These are phyloP conservation scores for Lepidocyrtoides sp. DNA, from an alignment of 2,888 invertebrate species.

Conservation along the genomic window DNA sequence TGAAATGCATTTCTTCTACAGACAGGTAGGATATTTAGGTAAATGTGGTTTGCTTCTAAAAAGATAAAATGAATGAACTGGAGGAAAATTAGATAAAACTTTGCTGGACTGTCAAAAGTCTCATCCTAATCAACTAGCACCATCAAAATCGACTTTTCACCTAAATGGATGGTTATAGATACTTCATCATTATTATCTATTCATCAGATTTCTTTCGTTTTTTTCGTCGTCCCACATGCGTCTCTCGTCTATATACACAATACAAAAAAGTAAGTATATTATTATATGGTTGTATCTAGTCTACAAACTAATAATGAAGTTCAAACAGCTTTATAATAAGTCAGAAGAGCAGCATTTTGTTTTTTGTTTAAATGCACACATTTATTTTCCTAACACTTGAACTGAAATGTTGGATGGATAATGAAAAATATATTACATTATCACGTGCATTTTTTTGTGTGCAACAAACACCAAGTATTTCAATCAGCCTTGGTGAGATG, in stretches of 20 bases:
- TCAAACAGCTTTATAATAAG: background rate
- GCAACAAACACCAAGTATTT: background rate
- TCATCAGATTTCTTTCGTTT: slow-evolving; percentile 10
- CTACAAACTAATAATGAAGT: slow-evolving; percentile 19
- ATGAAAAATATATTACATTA: slow-evolving; percentile 50
- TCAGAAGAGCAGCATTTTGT: background rate
- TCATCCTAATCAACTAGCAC: slow-evolving; percentile 53
- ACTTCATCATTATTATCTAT: slow-evolving; percentile 53
- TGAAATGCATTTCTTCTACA: background rate
- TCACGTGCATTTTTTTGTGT: background rate
- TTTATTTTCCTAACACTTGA: slow-evolving; percentile 48
- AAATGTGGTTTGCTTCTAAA: background rate
- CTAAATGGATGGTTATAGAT: slow-evolving; percentile 51
- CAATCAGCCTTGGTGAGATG: background rate
- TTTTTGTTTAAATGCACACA: slow-evolving; percentile 21
- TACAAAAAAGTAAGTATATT: no score
- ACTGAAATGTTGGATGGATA: background rate
- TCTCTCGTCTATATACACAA: background rate
- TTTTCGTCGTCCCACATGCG: no score
- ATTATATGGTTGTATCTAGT: no score
- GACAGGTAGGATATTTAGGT: background rate
- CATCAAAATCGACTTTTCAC: slow-evolving; percentile 47
- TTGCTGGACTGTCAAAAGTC: slow-evolving; percentile 43
- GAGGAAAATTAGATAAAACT: background rate
- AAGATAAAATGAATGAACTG: background rate